Percentiles rank a stretch among this genome's conserved stretches.
Conservation (phyloP, 2,797 vertebrate genomes). For the Chelidonichthys spinosus region DNA sequence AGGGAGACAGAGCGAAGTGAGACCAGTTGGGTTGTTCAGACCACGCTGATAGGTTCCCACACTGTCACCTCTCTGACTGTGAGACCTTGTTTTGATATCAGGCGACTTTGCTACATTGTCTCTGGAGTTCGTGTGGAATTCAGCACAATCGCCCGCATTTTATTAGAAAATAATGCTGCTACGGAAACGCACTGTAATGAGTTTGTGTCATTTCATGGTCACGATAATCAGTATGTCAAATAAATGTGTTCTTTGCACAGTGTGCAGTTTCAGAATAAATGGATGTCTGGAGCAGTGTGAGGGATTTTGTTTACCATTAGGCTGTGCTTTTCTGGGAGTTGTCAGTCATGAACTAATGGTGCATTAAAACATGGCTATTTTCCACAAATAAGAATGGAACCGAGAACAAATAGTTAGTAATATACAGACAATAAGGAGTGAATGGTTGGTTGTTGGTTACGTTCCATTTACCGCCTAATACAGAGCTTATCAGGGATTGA, state of each 20-base stretch:
- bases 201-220: not conserved
- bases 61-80: slow-evolving; percentile 1
- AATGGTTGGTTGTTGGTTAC: slow-evolving; percentile 7
- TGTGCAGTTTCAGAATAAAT: slow-evolving; percentile 3
- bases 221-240: not conserved
- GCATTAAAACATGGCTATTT: not conserved
- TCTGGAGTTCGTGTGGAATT: not conserved
- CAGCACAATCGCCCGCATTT: not conserved
- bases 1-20: not conserved
- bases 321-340: not conserved
- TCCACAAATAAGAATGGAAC: not conserved
- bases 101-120: not conserved
- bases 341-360: not conserved
- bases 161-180: not conserved
- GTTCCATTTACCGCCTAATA: not conserved
- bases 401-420: not conserved
- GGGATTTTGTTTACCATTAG: not conserved
- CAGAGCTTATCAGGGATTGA: not conserved
- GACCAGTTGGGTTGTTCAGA: slow-evolving; percentile 13
- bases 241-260: not conserved
- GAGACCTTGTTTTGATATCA: not conserved
- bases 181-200: not conserved
- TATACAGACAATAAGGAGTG: not conserved
- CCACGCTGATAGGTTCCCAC: slow-evolving; percentile 7
- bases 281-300: not conserved